Base-by-base conservation (phyloP, 2,888 invertebrate species). In the Fabriciana adippe region DNA sequence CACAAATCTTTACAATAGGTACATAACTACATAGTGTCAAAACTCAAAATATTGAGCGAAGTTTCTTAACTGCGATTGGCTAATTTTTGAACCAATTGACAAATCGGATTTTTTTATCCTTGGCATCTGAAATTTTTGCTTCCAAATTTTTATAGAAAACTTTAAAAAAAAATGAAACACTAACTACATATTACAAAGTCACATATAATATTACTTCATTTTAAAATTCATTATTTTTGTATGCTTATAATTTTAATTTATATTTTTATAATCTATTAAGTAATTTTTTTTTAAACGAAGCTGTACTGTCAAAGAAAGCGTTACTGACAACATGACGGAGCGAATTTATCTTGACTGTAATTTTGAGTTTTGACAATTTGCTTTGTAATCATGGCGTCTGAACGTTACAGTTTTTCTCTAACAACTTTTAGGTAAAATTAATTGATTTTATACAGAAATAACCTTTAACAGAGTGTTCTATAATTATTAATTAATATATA, bases 371-470 rank as follows among this genome's bases (percentile, higher is more conserved):
- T 81, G 78, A 79, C 79, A 80, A 76, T 75, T 75, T 89, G 94
- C 93, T 90, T 92, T 93, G 94, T 93, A 94, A 95, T 94, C 94
- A 98, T 98, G 98, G 96, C 97, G 92, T 97, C 97, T 62, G 98
- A 99, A 90, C 94, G 99, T 81, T 99, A 99, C 84, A 99, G 99
- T 93, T 99, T 99, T 93, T 99, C 99, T 64, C 93, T 99, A 76
- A 99, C 94, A 75, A 94, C 94, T 81, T 94, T 94, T 85, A 94
- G 94, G 94, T 94, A 91, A 87, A 78, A 74, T 76, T 60, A 53
- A 26, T 66, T 45, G 31, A 35, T 26, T 51, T 13, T 16, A 45
- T 35, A 61, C 8, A 41, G 11, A 41, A 41, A 41, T 35, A 2
- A 5, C 8, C 0, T 8, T 15, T 51, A 18, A 53, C 50, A 41